Evolutionary conservation across 2,113 vertebrate species (phyloP).

Genomic region (Blennius ocellaris): DNA sequence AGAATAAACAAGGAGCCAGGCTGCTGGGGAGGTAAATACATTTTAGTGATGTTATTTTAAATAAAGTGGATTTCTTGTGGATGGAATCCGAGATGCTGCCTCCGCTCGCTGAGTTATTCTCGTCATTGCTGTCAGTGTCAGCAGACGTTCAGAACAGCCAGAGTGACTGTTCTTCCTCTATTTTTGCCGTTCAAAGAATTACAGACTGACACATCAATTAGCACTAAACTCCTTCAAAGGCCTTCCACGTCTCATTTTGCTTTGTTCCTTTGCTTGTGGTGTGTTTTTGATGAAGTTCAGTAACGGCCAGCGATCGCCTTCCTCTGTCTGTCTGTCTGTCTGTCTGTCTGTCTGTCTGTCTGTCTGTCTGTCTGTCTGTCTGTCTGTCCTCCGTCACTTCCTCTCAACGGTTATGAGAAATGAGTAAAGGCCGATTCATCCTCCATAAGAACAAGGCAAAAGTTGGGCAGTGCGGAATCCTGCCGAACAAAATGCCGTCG

Average conservation of each 20-base stretch:
- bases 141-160: slow-evolving; percentile 12
- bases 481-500: no score
- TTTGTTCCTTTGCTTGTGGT: neutral
- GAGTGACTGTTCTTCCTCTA: slow-evolving; percentile 24
- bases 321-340: neutral
- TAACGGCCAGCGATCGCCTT: neutral
- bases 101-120: slow-evolving; percentile 9
- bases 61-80: neutral
- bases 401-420: slow-evolving; percentile 15
- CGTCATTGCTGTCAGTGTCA: slow-evolving; percentile 1
- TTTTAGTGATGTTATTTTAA: neutral
- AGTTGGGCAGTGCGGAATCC: no score
- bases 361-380: neutral
- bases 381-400: neutral
- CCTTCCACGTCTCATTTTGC: neutral
- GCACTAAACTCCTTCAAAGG: neutral
- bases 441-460: no score
- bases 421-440: no score
- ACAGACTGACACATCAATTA: slow-evolving; percentile 36
- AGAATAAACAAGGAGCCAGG: no score
- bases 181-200: slow-evolving; percentile 11
- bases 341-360: neutral
- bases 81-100: neutral
- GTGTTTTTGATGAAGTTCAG: slow-evolving; percentile 12
- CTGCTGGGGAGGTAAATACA: neutral